phyloP scores from a whole-genome alignment of 1,140 invertebrate species.

The Drosophila malerkotliana region DNA sequence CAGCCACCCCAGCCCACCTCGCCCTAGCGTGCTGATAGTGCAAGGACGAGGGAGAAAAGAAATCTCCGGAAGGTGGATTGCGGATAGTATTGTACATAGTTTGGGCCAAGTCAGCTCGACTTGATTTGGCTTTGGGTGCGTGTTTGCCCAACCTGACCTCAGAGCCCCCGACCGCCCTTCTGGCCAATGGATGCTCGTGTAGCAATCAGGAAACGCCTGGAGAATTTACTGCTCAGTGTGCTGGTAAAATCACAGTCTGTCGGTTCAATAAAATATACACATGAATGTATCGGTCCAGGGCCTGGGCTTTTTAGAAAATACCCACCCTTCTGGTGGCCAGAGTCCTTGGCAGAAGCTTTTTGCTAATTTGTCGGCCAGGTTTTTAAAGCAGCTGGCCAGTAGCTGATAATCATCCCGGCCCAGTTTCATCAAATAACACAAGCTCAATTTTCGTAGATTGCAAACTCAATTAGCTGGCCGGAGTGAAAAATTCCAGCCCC shows the following conservation, averaged over 20 bases:
- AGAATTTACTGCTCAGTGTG: slow-evolving; percentile 55
- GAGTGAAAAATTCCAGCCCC: slow-evolving; percentile 7
- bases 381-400: slow-evolving; percentile 24
- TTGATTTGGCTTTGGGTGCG: slow-evolving; percentile 58
- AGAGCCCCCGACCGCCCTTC: slow-evolving; percentile 5
- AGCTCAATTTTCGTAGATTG: slow-evolving; percentile 23
- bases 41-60: slow-evolving; percentile 33
- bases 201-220: slow-evolving; percentile 54
- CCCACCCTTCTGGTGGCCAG: not conserved
- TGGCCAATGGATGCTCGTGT: slow-evolving; percentile 22
- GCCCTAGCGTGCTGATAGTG: slow-evolving; percentile 42
- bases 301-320: slow-evolving; percentile 2
- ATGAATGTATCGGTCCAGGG: slow-evolving; percentile 18
- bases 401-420: slow-evolving; percentile 35
- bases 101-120: slow-evolving; percentile 48
- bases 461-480: slow-evolving; percentile 65
- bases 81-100: slow-evolving; percentile 17
- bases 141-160: slow-evolving; percentile 56
- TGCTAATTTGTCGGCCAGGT: slow-evolving; percentile 35
- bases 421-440: slow-evolving; percentile 19
- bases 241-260: slow-evolving; percentile 46
- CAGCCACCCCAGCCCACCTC: not conserved
- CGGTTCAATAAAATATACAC: slow-evolving; percentile 72
- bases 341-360: slow-evolving; percentile 32
- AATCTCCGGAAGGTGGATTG: slow-evolving; percentile 27